Conservation (phyloP, 2,113 vertebrate species). For the Paracanthobrama guichenoti region DNA sequence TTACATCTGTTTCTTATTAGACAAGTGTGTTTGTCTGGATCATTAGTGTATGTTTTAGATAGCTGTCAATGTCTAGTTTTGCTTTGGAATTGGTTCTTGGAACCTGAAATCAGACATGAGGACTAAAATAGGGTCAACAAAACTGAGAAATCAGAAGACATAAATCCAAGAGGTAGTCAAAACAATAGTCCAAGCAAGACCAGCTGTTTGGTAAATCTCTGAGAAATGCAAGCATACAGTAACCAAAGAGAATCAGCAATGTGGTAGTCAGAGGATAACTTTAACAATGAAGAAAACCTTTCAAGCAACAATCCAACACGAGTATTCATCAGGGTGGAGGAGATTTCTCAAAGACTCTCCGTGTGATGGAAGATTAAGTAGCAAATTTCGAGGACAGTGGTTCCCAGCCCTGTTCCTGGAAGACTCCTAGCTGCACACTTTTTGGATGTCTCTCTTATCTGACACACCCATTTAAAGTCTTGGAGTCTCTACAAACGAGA, state of each 20-base stretch:
- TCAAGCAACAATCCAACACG: background rate
- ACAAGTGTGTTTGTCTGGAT: constrained; percentile 23
- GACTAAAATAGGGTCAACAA: constrained; percentile 19
- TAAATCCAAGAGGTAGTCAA: background rate
- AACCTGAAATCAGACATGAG: constrained; percentile 1
- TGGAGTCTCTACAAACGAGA: constrained; percentile 6
- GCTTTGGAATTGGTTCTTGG: constrained; percentile 16
- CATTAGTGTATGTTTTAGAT: constrained; percentile 20
- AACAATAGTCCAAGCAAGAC: background rate
- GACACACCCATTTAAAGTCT: background rate
- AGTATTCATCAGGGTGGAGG: background rate
- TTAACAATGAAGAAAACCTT: background rate
- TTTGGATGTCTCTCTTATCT: background rate
- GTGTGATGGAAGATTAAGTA: background rate
- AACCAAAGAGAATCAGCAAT: background rate
- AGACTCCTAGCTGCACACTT: background rate
- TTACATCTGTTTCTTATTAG: constrained; percentile 31
- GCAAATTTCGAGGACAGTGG: background rate
- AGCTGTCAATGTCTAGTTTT: constrained; percentile 24
- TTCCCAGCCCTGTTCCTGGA: background rate
- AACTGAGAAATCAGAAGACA: constrained; percentile 9
- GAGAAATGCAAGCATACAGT: background rate
- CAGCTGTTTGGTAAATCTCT: background rate
- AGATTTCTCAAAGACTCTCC: background rate
- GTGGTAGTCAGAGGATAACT: background rate